A percentile compares a stretch with the other conserved stretches of the same genome.
These are phyloP conservation scores for Ailuropoda melanoleuca DNA, from an alignment of 2,113 vertebrate genomes.

Conservation along the genomic window DNA sequence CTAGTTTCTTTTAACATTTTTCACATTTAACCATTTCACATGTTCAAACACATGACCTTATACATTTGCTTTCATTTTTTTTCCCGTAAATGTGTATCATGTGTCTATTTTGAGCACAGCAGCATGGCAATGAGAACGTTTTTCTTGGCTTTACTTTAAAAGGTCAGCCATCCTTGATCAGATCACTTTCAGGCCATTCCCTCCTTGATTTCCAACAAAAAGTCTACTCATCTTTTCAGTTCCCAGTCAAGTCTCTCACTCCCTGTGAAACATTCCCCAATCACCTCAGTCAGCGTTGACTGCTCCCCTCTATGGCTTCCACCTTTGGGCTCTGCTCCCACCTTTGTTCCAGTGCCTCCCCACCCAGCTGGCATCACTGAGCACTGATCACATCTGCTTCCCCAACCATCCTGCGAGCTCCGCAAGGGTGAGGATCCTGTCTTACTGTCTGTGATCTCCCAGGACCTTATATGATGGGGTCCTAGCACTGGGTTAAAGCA, in stretches of 20 bases:
- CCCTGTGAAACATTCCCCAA: not conserved
- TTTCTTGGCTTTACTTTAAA: conserved; percentile 12
- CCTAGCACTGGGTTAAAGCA: not conserved
- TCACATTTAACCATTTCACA: not conserved
- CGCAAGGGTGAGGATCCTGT: not conserved
- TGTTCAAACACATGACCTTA: not conserved
- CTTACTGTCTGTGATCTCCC: not conserved
- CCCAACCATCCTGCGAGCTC: not conserved
- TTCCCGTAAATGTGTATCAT: not conserved
- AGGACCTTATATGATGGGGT: not conserved
- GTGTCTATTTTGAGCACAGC: not conserved
- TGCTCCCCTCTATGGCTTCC: not conserved
- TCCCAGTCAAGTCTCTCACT: not conserved
- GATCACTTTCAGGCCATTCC: not conserved
- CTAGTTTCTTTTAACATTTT: not conserved
- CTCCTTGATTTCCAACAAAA: not conserved
- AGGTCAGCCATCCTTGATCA: not conserved
- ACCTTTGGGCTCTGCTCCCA: not conserved
- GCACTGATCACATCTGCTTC: not conserved
- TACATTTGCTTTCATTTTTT: not conserved
- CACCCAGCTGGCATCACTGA: not conserved
- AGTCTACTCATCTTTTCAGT: not conserved
- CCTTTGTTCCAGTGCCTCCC: not conserved
- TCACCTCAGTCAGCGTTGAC: not conserved
- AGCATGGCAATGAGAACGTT: not conserved